Conservation (phyloP, 2,113 vertebrate genomes). For the Eudorcas thomsonii region DNA sequence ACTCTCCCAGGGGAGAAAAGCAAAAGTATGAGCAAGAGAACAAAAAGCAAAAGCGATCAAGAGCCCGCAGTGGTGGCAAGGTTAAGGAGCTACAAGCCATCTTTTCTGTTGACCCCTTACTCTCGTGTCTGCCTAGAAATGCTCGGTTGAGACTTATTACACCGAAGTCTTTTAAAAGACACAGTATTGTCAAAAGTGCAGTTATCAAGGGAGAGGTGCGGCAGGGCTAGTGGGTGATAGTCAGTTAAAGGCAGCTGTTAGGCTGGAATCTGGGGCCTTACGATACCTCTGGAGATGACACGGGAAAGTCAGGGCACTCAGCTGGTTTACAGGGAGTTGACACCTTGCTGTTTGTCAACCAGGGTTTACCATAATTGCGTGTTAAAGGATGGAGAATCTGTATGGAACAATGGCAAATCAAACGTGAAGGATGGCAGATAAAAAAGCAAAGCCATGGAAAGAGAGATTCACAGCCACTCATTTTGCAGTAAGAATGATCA, state of each 20-base stretch:
- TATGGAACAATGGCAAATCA: conserved; percentile 95
- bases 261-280: conserved; percentile 80
- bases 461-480: conserved; percentile 67
- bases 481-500: conserved; percentile 64
- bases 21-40: neutral
- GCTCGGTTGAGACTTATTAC: conserved; percentile 10
- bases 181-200: conserved; percentile 48
- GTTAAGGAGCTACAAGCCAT: neutral
- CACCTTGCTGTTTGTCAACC: conserved; percentile 99
- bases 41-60: accelerated
- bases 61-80: neutral
- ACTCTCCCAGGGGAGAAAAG: neutral
- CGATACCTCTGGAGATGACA: conserved; percentile 97
- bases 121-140: neutral
- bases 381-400: conserved; percentile 98
- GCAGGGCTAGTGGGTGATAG: conserved; percentile 75
- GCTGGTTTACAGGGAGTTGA: conserved; percentile 95
- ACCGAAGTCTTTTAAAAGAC: conserved; percentile 55
- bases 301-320: conserved; percentile 94
- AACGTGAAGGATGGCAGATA: conserved; percentile 82
- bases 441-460: conserved; percentile 76
- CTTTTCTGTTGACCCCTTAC: neutral
- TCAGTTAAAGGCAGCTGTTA: conserved; percentile 72
- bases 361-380: conserved; percentile 99
- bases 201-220: conserved; percentile 46